phyloP scores from a whole-genome alignment of 2,113 vertebrate genomes.

The Pangasianodon gigas region DNA sequence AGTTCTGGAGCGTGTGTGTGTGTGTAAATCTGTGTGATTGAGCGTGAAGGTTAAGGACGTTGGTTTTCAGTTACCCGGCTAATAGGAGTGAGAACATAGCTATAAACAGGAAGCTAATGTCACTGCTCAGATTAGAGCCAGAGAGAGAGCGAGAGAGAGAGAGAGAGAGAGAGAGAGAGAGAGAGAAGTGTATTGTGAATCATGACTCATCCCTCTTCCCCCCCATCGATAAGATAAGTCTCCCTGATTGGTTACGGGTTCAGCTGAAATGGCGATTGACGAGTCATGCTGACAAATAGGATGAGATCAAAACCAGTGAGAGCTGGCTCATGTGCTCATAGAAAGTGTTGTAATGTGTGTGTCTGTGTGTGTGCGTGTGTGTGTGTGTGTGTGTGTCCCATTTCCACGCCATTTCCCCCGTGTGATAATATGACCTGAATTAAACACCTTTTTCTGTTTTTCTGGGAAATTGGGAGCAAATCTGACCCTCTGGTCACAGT shows the following conservation, averaged over 20 bases:
- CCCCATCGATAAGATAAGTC: not conserved
- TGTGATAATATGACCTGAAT: not conserved
- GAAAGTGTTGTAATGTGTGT: not conserved
- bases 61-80: slow-evolving; percentile 36
- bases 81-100: slow-evolving; percentile 30
- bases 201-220: slow-evolving; percentile 17
- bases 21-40: slow-evolving; percentile 6
- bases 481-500: slow-evolving; percentile 9
- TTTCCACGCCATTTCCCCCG: not conserved
- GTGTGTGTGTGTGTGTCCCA: not conserved
- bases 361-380: not conserved
- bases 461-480: not conserved
- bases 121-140: slow-evolving; percentile 41
- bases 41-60: slow-evolving; percentile 39
- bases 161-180: slow-evolving; percentile 6
- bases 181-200: not conserved
- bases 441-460: not conserved
- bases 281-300: slow-evolving; percentile 5
- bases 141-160: slow-evolving; percentile 6
- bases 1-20: not conserved
- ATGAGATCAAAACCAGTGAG: not conserved
- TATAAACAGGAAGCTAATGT: slow-evolving; percentile 58
- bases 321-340: not conserved
- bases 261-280: slow-evolving; percentile 13
- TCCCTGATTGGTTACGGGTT: slow-evolving; percentile 18